phyloP scores from a whole-genome alignment of 2,888 invertebrate species.

The Drosophila histrio region DNA sequence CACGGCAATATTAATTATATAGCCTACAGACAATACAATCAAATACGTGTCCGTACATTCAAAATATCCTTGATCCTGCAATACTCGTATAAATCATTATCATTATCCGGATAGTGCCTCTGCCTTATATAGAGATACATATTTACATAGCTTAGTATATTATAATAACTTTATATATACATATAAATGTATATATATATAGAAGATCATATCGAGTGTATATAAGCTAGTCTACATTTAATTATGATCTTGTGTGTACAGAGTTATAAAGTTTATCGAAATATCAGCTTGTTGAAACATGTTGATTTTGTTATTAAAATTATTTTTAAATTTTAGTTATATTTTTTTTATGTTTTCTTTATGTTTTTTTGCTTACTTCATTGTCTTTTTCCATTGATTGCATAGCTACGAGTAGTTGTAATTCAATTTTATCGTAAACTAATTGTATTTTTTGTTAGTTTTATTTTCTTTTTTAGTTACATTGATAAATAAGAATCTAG shows the following conservation, averaged over 20 bases:
- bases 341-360: constrained; percentile 11
- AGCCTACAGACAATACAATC: constrained; percentile 33
- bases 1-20: constrained; percentile 17
- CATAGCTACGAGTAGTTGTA: constrained; percentile 69
- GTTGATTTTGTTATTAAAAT: constrained; percentile 20
- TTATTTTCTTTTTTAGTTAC: constrained; percentile 12
- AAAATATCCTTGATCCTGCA: constrained; percentile 49
- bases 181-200: not conserved
- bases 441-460: not conserved
- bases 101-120: not conserved
- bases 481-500: constrained; percentile 49
- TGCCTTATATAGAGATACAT: constrained; percentile 39
- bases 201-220: constrained; percentile 26
- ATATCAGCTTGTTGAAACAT: constrained; percentile 50
- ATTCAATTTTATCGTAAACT: not conserved
- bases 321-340: constrained; percentile 21
- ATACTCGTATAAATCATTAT: not conserved
- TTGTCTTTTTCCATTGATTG: constrained; percentile 80
- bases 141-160: constrained; percentile 44
- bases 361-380: constrained; percentile 57
- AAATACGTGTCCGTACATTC: constrained; percentile 18
- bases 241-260: constrained; percentile 26
- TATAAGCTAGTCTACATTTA: constrained; percentile 22
- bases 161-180: constrained; percentile 18
- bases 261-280: constrained; percentile 39